These are phyloP conservation scores for Eutrigla gurnardus DNA, from an alignment of 2,797 vertebrate species.

Conservation along the genomic window DNA sequence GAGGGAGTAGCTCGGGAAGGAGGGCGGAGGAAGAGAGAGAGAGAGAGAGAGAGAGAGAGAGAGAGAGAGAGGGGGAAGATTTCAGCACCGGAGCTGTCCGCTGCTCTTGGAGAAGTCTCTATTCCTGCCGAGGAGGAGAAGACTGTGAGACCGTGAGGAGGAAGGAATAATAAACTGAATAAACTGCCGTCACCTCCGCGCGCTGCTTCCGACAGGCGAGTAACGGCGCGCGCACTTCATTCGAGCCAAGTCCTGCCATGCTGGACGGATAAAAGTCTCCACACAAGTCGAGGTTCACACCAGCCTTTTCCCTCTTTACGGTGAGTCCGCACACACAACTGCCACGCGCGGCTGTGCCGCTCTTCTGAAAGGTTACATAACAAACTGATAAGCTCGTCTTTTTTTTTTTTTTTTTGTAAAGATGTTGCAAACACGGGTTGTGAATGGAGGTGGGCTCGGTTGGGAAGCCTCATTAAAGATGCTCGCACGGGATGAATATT, in stretches of 20 bases:
- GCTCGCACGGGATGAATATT: constrained; percentile 55
- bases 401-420: background rate
- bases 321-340: constrained; percentile 64
- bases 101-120: constrained; percentile 47
- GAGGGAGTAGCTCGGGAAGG: constrained; percentile 52
- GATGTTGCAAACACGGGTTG: constrained; percentile 1
- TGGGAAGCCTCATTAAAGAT: constrained; percentile 41
- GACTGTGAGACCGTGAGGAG: constrained; percentile 33
- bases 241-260: constrained; percentile 78
- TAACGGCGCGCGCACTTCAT: constrained; percentile 56
- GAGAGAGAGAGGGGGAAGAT: constrained; percentile 11
- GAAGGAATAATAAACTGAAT: constrained; percentile 61
- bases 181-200: constrained; percentile 48
- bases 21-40: constrained; percentile 3
- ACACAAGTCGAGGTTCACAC: constrained; percentile 57
- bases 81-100: constrained; percentile 88
- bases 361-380: constrained; percentile 37
- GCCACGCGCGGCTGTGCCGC: background rate
- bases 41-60: background rate
- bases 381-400: background rate
- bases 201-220: constrained; percentile 25
- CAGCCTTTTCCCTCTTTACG: constrained; percentile 56
- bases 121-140: background rate
- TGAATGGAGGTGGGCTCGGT: constrained; percentile 20
- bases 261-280: constrained; percentile 72